Evolutionary conservation across 2,113 vertebrate genomes (phyloP), one percentile per base, ranked within the genome.

Genomic region (Sitta europaea): DNA sequence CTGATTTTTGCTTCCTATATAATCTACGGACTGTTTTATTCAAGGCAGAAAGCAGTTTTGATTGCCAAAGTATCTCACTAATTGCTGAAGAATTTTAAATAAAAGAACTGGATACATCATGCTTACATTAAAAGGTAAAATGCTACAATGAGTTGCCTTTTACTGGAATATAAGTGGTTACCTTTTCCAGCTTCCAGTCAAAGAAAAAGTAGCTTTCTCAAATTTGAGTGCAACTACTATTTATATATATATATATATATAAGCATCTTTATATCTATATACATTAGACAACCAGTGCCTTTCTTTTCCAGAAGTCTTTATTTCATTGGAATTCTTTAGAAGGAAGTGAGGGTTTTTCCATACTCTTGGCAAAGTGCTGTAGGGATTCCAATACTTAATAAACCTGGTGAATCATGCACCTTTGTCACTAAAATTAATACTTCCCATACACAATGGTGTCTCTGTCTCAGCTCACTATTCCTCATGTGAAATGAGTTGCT

Each of bases 281-380:
- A 43, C 28, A 6, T 88, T 91, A 83, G 25, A 88, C 76, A 95
- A 97, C 91, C 71, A 84, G 97, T 97, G 97, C 97, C 98, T 98
- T 97, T 94, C 82, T 92, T 95, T 93, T 92, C 84, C 90, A 91
- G 81, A 80, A 95, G 72, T 83, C 85, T 72, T 80, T 66, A 80
- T 88, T 19, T 17, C 59, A 76, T 58, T 93, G 54, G 80, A 13
- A 83, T 77, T 88, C 77, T 36, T 96, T 79, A 36, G 38, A 92
- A 93, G 62, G 94, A 95, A 94, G 79, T 92, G 47, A 86, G 79
- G 43, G 24, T 13, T 92, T 82, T 93, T 88, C 54, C 47, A 8
- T 86, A 14, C 62, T 86, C 68, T 94, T 95, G 67, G 82, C 82
- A 92, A 83, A 88, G 75, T 70, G 77, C 75, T 77, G 8, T 57